Percentiles rank a stretch among this genome's conserved stretches.
These are phyloP conservation scores for Sebastes cheni DNA, from an alignment of 2,797 vertebrate genomes.

Conservation along the genomic window DNA sequence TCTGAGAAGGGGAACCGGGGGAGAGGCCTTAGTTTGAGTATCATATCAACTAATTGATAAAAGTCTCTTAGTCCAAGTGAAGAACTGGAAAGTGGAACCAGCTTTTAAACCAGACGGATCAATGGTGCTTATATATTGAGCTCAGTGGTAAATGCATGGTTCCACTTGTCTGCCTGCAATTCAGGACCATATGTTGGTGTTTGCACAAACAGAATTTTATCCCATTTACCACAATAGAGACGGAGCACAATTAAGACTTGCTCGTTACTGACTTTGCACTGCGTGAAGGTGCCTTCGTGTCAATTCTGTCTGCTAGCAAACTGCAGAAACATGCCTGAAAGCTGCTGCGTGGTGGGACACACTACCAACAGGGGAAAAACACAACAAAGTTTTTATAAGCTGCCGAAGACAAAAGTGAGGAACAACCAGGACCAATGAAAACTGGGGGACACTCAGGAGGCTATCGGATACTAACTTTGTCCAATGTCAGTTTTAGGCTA, in stretches of 20 bases:
- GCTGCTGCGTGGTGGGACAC: background rate
- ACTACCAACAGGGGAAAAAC: background rate
- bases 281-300: background rate
- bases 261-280: background rate
- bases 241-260: background rate
- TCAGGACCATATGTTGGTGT: conserved; percentile 15
- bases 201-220: background rate
- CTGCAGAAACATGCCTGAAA: background rate
- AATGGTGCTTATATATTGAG: conserved; percentile 87
- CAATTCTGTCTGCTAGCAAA: background rate
- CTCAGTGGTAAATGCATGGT: conserved; percentile 84
- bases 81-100: conserved; percentile 85
- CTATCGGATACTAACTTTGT: background rate
- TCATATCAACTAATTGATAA: conserved; percentile 87
- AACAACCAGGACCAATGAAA: background rate
- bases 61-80: conserved; percentile 80
- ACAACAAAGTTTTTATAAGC: background rate
- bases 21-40: conserved; percentile 61
- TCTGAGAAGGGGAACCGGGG: conserved; percentile 65
- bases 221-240: background rate
- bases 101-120: conserved; percentile 86
- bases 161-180: conserved; percentile 72
- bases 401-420: background rate
- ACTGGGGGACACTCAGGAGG: background rate
- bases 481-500: background rate